A percentile compares a stretch with the other conserved stretches of the same genome.
phyloP scores from a whole-genome alignment of 2,113 vertebrate species.

The Plecotus auritus region DNA sequence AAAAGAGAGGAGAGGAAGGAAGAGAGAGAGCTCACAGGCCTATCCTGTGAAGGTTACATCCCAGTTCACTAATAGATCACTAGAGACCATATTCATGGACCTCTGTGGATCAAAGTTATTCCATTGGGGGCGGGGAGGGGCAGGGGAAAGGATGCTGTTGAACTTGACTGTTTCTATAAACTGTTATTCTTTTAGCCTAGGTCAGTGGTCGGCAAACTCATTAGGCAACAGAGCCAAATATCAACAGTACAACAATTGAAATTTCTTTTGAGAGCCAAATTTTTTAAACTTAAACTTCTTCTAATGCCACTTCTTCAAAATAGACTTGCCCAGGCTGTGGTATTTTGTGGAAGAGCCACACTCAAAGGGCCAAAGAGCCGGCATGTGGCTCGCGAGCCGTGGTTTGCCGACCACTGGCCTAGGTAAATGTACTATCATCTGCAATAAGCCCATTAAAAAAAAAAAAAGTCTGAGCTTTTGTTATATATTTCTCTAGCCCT shows the following conservation, averaged over 20 bases:
- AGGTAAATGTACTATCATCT: constrained; percentile 79
- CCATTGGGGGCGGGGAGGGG: constrained; percentile 67
- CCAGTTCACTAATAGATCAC: constrained; percentile 89
- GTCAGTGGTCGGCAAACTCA: too few species aligned
- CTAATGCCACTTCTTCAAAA: too few species aligned
- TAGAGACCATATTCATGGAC: constrained; percentile 81
- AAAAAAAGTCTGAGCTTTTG: not conserved
- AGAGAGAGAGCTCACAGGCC: constrained; percentile 77
- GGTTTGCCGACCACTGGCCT: not conserved
- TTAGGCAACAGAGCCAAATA: too few species aligned
- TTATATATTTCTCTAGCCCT: constrained; percentile 23
- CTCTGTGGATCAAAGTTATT: constrained; percentile 79
- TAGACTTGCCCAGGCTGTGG: too few species aligned
- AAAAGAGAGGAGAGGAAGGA: constrained; percentile 71
- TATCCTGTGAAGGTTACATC: constrained; percentile 81
- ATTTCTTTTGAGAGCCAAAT: too few species aligned
- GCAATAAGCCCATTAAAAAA: constrained; percentile 51
- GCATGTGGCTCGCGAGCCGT: too few species aligned
- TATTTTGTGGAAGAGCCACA: too few species aligned
- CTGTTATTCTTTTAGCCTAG: constrained; percentile 72
- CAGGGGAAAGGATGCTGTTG: constrained; percentile 33
- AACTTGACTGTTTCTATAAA: constrained; percentile 66
- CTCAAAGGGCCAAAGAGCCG: too few species aligned
- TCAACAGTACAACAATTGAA: too few species aligned
- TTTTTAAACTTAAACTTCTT: too few species aligned